Conservation (phyloP, 2,888 invertebrate genomes). For the Pachymerium ferrugineum region DNA sequence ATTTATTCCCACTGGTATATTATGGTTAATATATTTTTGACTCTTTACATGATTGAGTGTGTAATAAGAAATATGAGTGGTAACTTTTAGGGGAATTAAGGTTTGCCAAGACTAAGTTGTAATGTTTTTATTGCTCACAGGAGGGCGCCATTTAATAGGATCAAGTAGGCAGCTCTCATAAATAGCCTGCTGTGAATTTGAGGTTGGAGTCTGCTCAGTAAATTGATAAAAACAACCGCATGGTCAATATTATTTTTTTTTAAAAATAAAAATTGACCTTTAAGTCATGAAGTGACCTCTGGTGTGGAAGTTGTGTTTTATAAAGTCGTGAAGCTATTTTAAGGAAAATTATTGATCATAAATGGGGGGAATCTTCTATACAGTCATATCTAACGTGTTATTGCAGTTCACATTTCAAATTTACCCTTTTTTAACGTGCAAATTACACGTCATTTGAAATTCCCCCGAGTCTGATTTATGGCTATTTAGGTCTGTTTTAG, state of each 20-base stretch:
- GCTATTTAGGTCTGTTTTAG: background rate
- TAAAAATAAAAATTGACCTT: no score
- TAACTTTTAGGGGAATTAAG: background rate
- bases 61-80: background rate
- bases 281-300: no score
- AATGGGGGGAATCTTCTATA: background rate
- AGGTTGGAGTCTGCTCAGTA: background rate
- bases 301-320: no score
- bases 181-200: background rate
- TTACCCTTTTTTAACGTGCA: background rate
- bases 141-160: background rate
- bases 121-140: background rate
- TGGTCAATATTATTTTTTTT: no score
- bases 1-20: background rate
- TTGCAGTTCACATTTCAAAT: background rate
- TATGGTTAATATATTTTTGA: background rate
- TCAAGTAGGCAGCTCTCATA: background rate
- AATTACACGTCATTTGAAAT: background rate
- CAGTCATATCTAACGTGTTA: background rate
- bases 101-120: background rate
- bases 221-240: no score
- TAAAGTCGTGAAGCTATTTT: no score
- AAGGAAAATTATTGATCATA: no score
- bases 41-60: no score
- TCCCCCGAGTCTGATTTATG: background rate